Base-by-base conservation (phyloP, 1,140 invertebrate genomes). In the Pseudobourletiella spinata region DNA sequence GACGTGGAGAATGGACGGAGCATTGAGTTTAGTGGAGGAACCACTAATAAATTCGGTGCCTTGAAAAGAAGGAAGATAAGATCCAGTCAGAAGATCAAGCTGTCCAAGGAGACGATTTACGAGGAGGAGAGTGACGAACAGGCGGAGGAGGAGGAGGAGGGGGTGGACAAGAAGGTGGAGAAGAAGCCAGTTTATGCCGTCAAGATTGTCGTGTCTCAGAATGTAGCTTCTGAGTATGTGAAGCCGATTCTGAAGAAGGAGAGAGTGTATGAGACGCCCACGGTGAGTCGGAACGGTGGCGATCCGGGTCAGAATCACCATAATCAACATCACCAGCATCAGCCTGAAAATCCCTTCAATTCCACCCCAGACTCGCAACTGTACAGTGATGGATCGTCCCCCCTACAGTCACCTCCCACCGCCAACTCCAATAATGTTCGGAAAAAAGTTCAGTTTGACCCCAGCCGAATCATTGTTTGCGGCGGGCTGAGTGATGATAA, bases 401-500 rank as follows among this genome's bases (percentile, higher is more conserved):
- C 61, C 14, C 30, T 16, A 6, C n/a, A n/a, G n/a, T n/a, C n/a
- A n/a, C n/a, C n/a, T n/a, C n/a, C n/a, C n/a, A n/a, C n/a, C n/a
- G n/a, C n/a, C n/a, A n/a, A n/a, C n/a, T n/a, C n/a, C n/a, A n/a
- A n/a, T n/a, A n/a, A n/a, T n/a, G n/a, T n/a, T n/a, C n/a, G n/a
- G n/a, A 67, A 67, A 50, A 70, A 70, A 51, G 68, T 70, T 2
- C 68, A 70, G 46, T 70, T 70, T 52, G 62, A 69, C 59, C 44
- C 25, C 16, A 59, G 51, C 25, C 48, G 62, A 46, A 11, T 65
- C 3, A 42, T 66, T 26, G 59, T 68, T 15, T 68, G 66, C 51
- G 63, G 63, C 6, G 66, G 66, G 32, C 25, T 57, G 30, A 62
- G 39, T 24, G 28, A 55, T 22, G 65, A 58, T 58, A 59, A 62